Evolutionary conservation across 2,797 vertebrate genomes (phyloP).

Genomic region (Rhinogobio ventralis): DNA sequence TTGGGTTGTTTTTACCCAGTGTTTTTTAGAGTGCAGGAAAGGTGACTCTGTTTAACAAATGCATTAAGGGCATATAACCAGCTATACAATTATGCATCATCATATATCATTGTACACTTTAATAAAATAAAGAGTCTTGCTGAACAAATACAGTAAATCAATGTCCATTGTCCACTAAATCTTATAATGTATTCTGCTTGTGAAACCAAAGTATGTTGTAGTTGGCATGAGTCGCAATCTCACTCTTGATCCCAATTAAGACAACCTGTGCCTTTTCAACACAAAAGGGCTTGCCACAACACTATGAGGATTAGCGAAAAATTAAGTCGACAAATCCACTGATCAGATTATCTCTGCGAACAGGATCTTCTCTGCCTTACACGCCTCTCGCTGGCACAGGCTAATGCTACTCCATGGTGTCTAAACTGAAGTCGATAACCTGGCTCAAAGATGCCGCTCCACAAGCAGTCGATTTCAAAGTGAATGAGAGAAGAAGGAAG

Average conservation of each 20-base stretch:
- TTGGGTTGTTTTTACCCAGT: no score
- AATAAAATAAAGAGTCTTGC: slow-evolving; percentile 2
- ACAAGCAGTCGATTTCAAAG: slow-evolving; percentile 22
- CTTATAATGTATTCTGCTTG: not conserved
- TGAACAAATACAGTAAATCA: slow-evolving; percentile 16
- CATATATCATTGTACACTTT: not conserved
- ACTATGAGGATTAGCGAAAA: slow-evolving; percentile 53
- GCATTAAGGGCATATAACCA: not conserved
- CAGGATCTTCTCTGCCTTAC: slow-evolving; percentile 38
- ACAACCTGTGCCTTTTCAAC: slow-evolving; percentile 40
- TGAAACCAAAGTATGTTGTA: slow-evolving; percentile 4
- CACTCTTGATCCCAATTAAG: slow-evolving; percentile 53
- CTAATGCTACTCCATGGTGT: slow-evolving; percentile 17
- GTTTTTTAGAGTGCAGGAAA: not conserved
- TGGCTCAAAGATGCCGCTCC: slow-evolving; percentile 14
- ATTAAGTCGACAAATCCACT: slow-evolving; percentile 59
- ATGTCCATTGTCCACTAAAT: slow-evolving; percentile 17
- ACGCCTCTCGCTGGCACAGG: slow-evolving; percentile 29
- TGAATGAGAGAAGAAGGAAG: slow-evolving; percentile 8
- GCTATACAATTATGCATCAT: not conserved
- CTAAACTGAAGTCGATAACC: slow-evolving; percentile 46
- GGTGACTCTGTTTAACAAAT: not conserved
- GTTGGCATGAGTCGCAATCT: slow-evolving; percentile 14
- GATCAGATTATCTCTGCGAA: slow-evolving; percentile 53
- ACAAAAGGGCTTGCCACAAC: slow-evolving; percentile 43